phyloP scores from a whole-genome alignment of 2,113 vertebrate species.

The Tretioscincus oriximinensis region DNA sequence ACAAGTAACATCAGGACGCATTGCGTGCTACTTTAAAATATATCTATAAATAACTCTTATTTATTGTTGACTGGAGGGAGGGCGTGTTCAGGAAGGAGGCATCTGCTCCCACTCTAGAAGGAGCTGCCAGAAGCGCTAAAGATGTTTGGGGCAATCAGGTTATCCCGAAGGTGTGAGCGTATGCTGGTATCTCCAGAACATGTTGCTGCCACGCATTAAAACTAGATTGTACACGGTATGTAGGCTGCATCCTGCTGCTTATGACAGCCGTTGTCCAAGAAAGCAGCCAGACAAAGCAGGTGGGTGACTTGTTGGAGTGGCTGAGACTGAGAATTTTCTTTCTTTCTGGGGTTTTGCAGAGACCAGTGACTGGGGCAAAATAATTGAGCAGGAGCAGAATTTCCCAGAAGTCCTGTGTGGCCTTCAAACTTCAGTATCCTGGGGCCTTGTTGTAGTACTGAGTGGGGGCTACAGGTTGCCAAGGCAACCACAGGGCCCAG shows the following conservation, averaged over 20 bases:
- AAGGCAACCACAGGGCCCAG: not conserved
- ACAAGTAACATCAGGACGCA: not conserved
- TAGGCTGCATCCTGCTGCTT: not conserved
- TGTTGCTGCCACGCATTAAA: too few relatives aligned
- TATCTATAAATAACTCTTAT: conserved; percentile 34
- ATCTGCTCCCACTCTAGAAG: not conserved
- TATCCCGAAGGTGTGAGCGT: not conserved
- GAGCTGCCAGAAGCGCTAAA: not conserved
- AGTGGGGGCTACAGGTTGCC: not conserved
- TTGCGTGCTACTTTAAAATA: conserved; percentile 13
- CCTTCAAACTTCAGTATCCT: too few relatives aligned
- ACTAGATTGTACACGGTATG: not conserved
- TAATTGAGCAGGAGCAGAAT: not conserved
- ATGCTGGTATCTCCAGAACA: not conserved
- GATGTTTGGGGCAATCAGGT: too few relatives aligned
- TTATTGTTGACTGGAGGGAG: not conserved
- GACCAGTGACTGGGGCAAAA: not conserved
- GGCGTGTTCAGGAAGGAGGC: not conserved
- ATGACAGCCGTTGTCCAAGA: too few relatives aligned
- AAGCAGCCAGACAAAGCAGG: not conserved
- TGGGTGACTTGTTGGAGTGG: not conserved
- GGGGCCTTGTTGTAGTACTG: too few relatives aligned
- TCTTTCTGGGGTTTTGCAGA: not conserved
- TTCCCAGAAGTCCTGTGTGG: not conserved
- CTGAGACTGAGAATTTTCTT: not conserved